phyloP scores from a whole-genome alignment of 2,797 vertebrate genomes.

The Leuciscus waleckii region DNA sequence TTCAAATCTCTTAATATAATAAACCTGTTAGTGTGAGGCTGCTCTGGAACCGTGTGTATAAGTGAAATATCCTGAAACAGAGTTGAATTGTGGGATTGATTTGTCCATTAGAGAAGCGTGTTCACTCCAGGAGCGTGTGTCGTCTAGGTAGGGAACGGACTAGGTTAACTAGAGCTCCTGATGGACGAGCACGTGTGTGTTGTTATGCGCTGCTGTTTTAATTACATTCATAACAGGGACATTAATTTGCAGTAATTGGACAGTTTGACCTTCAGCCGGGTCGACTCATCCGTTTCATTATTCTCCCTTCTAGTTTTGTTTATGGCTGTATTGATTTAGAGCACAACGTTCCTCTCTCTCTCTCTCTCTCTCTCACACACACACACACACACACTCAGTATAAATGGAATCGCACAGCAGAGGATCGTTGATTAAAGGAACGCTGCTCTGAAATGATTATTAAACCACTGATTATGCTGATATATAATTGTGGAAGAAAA shows the following conservation, averaged over 20 bases:
- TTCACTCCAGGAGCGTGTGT: neutral
- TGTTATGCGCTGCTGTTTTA: constrained; percentile 45
- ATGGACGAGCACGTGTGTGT: neutral
- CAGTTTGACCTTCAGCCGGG: constrained; percentile 52
- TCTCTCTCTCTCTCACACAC: neutral
- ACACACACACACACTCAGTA: neutral
- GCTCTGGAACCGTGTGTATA: neutral
- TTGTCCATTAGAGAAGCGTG: neutral
- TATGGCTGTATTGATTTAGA: constrained; percentile 48
- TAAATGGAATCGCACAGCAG: constrained; percentile 7
- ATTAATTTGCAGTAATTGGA: constrained; percentile 56
- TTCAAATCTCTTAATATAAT: neutral
- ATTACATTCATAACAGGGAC: constrained; percentile 52
- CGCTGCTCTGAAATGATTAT: constrained; percentile 17
- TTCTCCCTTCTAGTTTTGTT: constrained; percentile 42
- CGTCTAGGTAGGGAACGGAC: constrained; percentile 7
- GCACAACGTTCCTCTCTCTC: neutral
- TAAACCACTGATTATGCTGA: constrained; percentile 32
- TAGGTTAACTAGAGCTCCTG: neutral
- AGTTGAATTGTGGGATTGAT: neutral
- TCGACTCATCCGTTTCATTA: constrained; percentile 29
- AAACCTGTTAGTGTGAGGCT: rapidly evolving
- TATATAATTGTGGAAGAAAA: constrained; percentile 30
- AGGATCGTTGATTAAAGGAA: constrained; percentile 21
- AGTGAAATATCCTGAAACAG: too few species aligned